A percentile compares a stretch with the other conserved stretches of the same genome.
These are phyloP conservation scores for Ecliptopera silaceata DNA, from an alignment of 2,888 invertebrate genomes.

Conservation along the genomic window DNA sequence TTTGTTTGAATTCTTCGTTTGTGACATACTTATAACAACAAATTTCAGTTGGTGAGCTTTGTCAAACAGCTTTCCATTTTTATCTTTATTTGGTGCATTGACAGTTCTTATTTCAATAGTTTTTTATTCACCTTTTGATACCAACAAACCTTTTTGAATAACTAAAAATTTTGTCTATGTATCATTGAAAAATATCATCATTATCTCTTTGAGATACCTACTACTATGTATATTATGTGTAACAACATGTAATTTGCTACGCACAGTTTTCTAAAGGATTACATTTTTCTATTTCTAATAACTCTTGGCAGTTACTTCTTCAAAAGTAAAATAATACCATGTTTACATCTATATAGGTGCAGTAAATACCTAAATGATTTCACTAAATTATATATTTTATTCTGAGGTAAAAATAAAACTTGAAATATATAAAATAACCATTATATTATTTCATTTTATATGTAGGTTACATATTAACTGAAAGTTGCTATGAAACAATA, in stretches of 20 bases:
- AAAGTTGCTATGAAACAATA: constrained; percentile 59
- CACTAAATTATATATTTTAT: not conserved
- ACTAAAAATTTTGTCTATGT: too few species aligned
- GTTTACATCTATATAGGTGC: too few species aligned
- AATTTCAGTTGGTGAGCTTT: constrained; percentile 77
- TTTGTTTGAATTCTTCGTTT: constrained; percentile 73
- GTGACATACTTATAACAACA: constrained; percentile 79
- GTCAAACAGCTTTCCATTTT: constrained; percentile 77
- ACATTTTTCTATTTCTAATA: too few species aligned
- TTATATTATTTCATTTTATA: constrained; percentile 74
- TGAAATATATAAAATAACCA: constrained; percentile 61
- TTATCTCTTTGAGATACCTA: too few species aligned
- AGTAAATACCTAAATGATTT: not conserved
- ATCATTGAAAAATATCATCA: too few species aligned
- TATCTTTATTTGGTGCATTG: constrained; percentile 57
- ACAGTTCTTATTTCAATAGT: constrained; percentile 69
- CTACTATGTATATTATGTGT: too few species aligned
- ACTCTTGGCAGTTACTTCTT: too few species aligned
- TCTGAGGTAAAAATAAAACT: constrained; percentile 42
- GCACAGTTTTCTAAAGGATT: too few species aligned
- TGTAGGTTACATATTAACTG: constrained; percentile 61
- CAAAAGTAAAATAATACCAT: too few species aligned
- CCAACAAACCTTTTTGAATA: constrained; percentile 1
- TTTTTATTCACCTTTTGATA: constrained; percentile 23
- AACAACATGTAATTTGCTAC: too few species aligned